phyloP scores from a whole-genome alignment of 2,888 invertebrate genomes.

The Zygothrica quintamaculata region DNA sequence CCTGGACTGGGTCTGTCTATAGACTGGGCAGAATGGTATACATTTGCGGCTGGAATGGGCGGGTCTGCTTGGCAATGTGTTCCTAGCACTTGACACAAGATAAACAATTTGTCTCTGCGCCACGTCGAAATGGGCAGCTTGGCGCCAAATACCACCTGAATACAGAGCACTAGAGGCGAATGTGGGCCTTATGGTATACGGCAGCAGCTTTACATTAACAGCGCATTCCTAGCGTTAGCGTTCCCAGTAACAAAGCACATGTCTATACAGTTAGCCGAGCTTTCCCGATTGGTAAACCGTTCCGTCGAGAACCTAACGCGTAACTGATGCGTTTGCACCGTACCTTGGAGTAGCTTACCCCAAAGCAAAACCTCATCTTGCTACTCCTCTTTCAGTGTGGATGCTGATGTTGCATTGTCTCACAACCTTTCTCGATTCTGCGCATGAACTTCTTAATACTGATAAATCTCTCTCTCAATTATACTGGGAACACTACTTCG shows the following conservation, averaged over 20 bases:
- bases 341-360: constrained; percentile 1
- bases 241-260: constrained; percentile 33
- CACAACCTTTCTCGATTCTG: constrained; percentile 46
- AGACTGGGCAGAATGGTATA: not conserved
- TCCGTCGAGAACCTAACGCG: constrained; percentile 66
- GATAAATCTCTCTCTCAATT: not conserved
- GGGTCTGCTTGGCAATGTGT: constrained; percentile 20
- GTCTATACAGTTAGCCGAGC: constrained; percentile 23
- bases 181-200: constrained; percentile 5
- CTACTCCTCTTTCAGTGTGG: constrained; percentile 37
- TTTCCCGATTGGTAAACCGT: constrained; percentile 54
- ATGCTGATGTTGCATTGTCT: constrained; percentile 37
- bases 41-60: not conserved
- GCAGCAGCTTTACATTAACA: constrained; percentile 19
- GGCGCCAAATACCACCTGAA: constrained; percentile 74
- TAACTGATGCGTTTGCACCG: constrained; percentile 51
- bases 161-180: constrained; percentile 13
- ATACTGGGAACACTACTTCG: constrained; percentile 61
- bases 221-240: constrained; percentile 26
- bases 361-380: constrained; percentile 18
- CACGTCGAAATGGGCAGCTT: constrained; percentile 70
- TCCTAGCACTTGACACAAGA: constrained; percentile 74
- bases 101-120: constrained; percentile 74
- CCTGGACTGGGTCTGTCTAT: not conserved
- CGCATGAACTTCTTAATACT: constrained; percentile 40